A percentile compares a stretch with the other conserved stretches of the same genome.
phyloP scores from a whole-genome alignment of 1,140 invertebrate species.

The Heterodera schachtii region DNA sequence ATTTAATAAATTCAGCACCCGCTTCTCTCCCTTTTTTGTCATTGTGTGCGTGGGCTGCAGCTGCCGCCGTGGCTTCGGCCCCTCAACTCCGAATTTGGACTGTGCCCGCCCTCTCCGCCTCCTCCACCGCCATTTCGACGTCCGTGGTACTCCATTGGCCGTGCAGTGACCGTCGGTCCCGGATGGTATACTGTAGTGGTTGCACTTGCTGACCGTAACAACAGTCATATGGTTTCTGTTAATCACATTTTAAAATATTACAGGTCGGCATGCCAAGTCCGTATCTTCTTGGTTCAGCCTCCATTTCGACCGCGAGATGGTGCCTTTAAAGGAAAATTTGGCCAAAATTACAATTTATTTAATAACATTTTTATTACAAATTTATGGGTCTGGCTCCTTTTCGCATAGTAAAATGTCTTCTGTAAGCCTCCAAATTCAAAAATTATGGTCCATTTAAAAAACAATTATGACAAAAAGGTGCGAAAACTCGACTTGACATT shows the following conservation, averaged over 20 bases:
- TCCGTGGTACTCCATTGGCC: neutral
- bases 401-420: no score
- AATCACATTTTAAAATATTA: neutral
- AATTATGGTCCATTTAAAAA: neutral
- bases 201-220: neutral
- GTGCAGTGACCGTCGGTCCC: neutral
- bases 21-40: no score
- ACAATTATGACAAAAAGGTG: neutral
- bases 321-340: neutral
- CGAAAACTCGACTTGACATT: neutral
- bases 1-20: no score
- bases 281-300: conserved; percentile 27
- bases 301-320: conserved; percentile 27
- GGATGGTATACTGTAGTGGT: conserved; percentile 12
- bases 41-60: no score
- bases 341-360: neutral
- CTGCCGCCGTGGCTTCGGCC: neutral
- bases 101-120: neutral
- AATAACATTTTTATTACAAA: no score
- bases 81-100: neutral
- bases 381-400: no score
- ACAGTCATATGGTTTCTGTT: neutral
- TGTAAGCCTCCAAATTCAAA: no score
- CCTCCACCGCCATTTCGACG: neutral
- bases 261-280: neutral